Evolutionary conservation across 2,113 vertebrate genomes (phyloP), one percentile per base, ranked within the genome.

Genomic region (Lasiurus borealis): DNA sequence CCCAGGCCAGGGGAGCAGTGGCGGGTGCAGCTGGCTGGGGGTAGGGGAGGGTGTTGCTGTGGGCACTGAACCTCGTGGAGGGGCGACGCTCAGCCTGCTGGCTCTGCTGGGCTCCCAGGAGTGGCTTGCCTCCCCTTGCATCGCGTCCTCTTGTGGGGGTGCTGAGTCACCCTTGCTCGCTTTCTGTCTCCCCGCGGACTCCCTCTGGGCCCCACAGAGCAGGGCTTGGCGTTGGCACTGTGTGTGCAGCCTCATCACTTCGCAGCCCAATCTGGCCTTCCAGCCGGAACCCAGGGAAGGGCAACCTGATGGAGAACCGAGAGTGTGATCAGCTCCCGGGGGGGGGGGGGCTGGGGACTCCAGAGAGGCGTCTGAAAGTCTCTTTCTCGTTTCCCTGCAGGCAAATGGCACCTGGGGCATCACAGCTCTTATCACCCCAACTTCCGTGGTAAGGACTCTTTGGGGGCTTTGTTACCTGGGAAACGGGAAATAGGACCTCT

Each of bases 391-490:
- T 98, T 98, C 81, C 80, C 18, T 12, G 0, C 97, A 99, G 99
- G 99, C 92, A 99, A 99, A 97, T 99, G 99, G 99, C 99, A 99
- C 96, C 99, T 99, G 31, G 99, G 99, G 44, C 99, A 99, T 97
- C 98, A 98, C 0, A 98, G 98, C 62, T 97, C 2, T 9, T 99
- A 99, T 85, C 98, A 98, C 91, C 99, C 99, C 85, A 99, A 75
- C 80, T 98, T 98, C 91, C 99, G 99, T 21, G 99, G 99, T 99
- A 98, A 98, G 98, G 52, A 36, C 88, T 80, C 85, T 80, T 81
- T 18, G 23, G 91, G 57, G 80, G 46, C 85, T 52, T 91, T 85
- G 81, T 84, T 95, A 25, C 78, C 31, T 36, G 85, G 73, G 78
- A 85, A 57, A 88, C 23, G 52, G 66, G 76, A 93, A 92, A 31